Evolutionary conservation across 92 coral and sea anemone species (phyloP), one percentile per base, ranked within the genome.

Genomic region (Phymanthus crucifer): DNA sequence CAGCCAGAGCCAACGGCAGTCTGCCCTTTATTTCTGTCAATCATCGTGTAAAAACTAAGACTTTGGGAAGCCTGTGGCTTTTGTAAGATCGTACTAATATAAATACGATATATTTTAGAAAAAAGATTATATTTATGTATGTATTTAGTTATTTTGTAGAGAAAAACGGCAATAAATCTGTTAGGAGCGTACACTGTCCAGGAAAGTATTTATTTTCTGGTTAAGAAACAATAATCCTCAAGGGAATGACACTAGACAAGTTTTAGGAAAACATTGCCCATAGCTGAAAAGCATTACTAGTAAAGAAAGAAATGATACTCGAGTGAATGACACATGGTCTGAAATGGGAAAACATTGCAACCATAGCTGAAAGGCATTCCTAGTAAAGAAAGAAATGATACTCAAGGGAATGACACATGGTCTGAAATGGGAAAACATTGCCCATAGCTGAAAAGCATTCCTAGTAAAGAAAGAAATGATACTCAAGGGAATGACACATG

Each of bases 1-100:
- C 68, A 26, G 17, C 8, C 3, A 10, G 68, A 61, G 3, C 68
- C 68, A 26, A 61, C 29, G 32, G 13, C 1, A 11, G 34, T 61
- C 68, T 61, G 68, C 29, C 68, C 32, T 61, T 27, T 61, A 61
- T 27, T 61, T 27, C 32, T 61, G 68, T 27, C 68, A 61, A 61
- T 61, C 68, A 27, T 27, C 29, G 29, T 61, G 68, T 27, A 61
- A 61, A 27, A 61, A 26, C 0, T 23, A 61, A n/a, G 32, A 3
- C 11, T 11, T 6, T 61, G 68, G 68, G 26, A 61, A 24, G 34
- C 33, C 68, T 61, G 26, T 27, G 68, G 68, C n/a, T 61, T 24
- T 61, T 61, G 9, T 61, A 24, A 61, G 29, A 61, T 10, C 14
- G 48, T 43, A 43, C 14, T 43, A n/a, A n/a, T 54, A 54, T 54